A percentile compares a stretch with the other conserved stretches of the same genome.
These are phyloP conservation scores for Ceratotherium simum DNA, from an alignment of 2,113 vertebrate genomes.

Conservation along the genomic window DNA sequence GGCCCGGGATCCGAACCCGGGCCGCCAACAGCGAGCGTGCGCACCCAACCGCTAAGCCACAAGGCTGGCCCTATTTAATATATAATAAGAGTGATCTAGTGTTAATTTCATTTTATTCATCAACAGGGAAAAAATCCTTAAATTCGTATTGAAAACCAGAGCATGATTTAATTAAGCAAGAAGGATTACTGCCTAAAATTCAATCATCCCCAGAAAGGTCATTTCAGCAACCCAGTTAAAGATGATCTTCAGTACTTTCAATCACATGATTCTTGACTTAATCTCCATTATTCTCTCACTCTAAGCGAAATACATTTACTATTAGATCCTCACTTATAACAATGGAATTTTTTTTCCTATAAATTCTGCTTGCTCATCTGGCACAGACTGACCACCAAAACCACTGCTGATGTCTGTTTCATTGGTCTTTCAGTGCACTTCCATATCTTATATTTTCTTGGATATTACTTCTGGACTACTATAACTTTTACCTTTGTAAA, in stretches of 20 bases:
- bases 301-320: not conserved
- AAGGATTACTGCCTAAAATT: not conserved
- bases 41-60: too few species aligned
- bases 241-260: not conserved
- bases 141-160: not conserved
- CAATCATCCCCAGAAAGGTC: not conserved
- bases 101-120: not conserved
- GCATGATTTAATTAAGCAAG: not conserved
- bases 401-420: not conserved
- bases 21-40: too few species aligned
- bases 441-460: not conserved
- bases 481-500: not conserved
- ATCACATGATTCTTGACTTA: not conserved
- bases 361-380: not conserved
- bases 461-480: not conserved
- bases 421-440: not conserved
- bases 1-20: too few species aligned
- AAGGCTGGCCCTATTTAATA: too few species aligned
- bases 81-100: not conserved
- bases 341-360: not conserved
- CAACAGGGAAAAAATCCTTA: not conserved
- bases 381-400: not conserved
- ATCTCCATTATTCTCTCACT: not conserved
- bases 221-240: not conserved
- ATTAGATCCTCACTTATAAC: not conserved